Conservation (phyloP, 2,113 vertebrate species). For the Panthera tigris region DNA sequence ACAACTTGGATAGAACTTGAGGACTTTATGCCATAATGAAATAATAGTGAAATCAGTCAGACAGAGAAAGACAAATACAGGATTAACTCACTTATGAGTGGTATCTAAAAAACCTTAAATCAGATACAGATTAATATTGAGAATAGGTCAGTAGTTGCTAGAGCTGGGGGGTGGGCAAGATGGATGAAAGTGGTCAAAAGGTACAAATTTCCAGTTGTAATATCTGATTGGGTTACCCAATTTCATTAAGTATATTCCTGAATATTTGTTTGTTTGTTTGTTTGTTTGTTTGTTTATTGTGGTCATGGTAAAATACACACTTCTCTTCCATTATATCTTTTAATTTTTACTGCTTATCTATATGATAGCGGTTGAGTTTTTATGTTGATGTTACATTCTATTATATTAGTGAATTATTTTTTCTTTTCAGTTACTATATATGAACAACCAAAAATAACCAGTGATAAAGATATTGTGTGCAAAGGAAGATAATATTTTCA, state of each 20-base stretch:
- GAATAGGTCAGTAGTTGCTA: not conserved
- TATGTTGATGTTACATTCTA: not conserved
- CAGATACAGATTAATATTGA: not conserved
- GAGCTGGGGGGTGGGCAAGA: not conserved
- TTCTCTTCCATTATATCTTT: not conserved
- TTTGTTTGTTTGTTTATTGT: not conserved
- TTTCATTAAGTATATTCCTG: not conserved
- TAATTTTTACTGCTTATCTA: not conserved
- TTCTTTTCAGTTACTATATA: not conserved
- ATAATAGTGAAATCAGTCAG: not conserved
- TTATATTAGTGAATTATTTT: not conserved
- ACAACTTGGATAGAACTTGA: not conserved
- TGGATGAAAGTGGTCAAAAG: not conserved
- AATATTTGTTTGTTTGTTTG: not conserved
- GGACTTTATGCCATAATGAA: not conserved
- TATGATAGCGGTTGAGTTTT: not conserved
- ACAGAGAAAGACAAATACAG: too few relatives aligned
- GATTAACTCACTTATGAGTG: too few relatives aligned
- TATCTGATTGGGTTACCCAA: not conserved
- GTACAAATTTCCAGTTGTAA: not conserved
- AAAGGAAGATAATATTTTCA: not conserved
- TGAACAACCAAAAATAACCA: not conserved
- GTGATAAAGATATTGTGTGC: not conserved
- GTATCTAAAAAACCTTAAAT: not conserved
- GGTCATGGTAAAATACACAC: not conserved